Evolutionary conservation across 2,113 vertebrate species (phyloP).

Genomic region (Misgurnus mizolepis): DNA sequence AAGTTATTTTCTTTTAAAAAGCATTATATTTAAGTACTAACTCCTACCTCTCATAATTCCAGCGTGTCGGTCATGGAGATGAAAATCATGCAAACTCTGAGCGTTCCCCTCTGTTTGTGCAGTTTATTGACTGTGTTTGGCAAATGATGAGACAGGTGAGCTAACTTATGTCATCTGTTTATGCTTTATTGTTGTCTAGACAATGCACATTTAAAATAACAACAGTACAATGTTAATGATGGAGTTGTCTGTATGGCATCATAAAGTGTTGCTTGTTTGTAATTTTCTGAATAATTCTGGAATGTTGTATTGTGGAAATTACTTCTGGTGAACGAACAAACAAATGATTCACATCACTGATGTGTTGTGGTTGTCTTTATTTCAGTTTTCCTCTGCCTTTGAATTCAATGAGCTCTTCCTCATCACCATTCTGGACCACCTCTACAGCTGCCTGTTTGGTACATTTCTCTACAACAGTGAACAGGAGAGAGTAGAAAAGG

Average conservation of each 20-base stretch:
- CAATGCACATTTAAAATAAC: too few species aligned
- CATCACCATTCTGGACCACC: conserved; percentile 92
- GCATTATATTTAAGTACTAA: neutral
- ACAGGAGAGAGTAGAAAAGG: conserved; percentile 84
- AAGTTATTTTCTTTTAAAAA: too few species aligned
- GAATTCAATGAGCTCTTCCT: conserved; percentile 96
- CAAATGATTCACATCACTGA: neutral
- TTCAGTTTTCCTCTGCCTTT: conserved; percentile 93
- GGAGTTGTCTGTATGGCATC: too few species aligned
- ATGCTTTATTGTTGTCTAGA: neutral
- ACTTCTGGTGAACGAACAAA: too few species aligned
- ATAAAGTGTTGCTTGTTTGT: too few species aligned
- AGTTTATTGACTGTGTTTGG: conserved; percentile 98
- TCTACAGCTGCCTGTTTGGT: conserved; percentile 96
- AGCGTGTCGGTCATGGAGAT: conserved; percentile 93
- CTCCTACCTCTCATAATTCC: conserved; percentile 19
- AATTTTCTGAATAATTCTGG: too few species aligned
- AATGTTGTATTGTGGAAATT: too few species aligned
- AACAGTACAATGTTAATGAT: too few species aligned
- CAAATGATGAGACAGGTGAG: conserved; percentile 96
- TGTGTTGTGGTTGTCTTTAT: conserved; percentile 39
- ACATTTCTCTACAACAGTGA: conserved; percentile 95
- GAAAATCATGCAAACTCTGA: conserved; percentile 92
- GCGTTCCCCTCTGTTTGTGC: conserved; percentile 94
- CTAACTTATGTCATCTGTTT: neutral